Evolutionary conservation across 2,113 vertebrate genomes (phyloP).

Genomic region (Chionis minor): DNA sequence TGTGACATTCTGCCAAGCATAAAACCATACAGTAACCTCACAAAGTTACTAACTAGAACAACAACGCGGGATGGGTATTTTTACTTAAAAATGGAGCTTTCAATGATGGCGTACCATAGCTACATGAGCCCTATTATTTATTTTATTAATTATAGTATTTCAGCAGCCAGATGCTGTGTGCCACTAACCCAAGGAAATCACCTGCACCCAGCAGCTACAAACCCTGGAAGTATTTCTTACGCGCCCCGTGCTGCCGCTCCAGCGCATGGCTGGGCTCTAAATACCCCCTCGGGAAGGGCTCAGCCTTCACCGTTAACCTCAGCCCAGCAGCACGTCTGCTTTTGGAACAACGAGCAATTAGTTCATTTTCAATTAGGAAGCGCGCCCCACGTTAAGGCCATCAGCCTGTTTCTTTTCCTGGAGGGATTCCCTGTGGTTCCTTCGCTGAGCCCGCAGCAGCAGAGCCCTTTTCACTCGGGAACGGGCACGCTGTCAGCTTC

Average conservation of each 20-base stretch:
- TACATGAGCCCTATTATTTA: not conserved
- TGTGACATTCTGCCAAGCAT: not conserved
- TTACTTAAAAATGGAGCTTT: not conserved
- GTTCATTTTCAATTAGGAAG: not conserved
- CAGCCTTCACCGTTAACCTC: not conserved
- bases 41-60: not conserved
- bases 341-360: not conserved
- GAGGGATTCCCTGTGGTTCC: not conserved
- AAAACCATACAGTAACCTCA: not conserved
- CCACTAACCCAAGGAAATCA: not conserved
- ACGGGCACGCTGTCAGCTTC: not conserved
- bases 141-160: not conserved
- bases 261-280: rapidly evolving
- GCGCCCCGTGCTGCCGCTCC: not conserved
- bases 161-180: not conserved
- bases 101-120: not conserved
- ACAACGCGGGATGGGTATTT: not conserved
- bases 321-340: not conserved
- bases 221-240: not conserved
- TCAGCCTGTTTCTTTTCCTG: not conserved
- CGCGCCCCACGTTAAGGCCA: not conserved
- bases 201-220: not conserved
- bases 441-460: not conserved
- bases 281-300: not conserved
- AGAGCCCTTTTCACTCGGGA: not conserved